A percentile compares a stretch with the other conserved stretches of the same genome.
phyloP scores from a whole-genome alignment of 2,888 invertebrate genomes.

The Euplagia quadripunctaria region DNA sequence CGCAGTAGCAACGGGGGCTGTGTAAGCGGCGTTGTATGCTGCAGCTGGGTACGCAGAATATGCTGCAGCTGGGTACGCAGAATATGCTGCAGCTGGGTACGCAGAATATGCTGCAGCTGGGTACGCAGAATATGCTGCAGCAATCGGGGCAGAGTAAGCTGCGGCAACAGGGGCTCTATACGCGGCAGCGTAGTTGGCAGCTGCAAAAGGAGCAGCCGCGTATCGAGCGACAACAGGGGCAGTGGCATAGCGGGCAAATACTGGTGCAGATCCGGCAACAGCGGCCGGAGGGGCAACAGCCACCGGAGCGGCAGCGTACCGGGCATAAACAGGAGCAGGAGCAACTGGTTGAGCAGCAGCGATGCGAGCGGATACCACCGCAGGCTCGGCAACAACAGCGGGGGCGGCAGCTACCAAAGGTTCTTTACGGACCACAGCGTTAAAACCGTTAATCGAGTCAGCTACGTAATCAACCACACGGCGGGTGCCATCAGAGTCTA shows the following conservation, averaged over 20 bases:
- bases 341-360: constrained; percentile 41
- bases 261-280: constrained; percentile 36
- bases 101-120: constrained; percentile 33
- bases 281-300: constrained; percentile 37
- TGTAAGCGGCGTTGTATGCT: constrained; percentile 39
- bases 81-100: constrained; percentile 18
- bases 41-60: constrained; percentile 27
- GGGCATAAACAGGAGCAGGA: constrained; percentile 23
- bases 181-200: constrained; percentile 39
- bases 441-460: constrained; percentile 76
- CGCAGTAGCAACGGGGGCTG: not conserved
- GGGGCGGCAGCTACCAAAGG: constrained; percentile 54
- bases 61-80: constrained; percentile 23
- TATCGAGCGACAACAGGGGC: constrained; percentile 25
- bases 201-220: constrained; percentile 39
- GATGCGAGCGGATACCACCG: constrained; percentile 32
- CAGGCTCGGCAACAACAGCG: constrained; percentile 42
- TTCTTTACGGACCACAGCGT: constrained; percentile 76
- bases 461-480: constrained; percentile 78
- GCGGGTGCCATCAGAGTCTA: constrained; percentile 75
- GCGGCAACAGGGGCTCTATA: constrained; percentile 49
- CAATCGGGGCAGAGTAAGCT: constrained; percentile 31
- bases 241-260: constrained; percentile 41
- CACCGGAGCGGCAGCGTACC: constrained; percentile 23
- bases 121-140: constrained; percentile 45